Percentiles rank a stretch among this genome's conserved stretches.
phyloP scores from a whole-genome alignment of 2,797 vertebrate genomes.

The Catharus ustulatus region DNA sequence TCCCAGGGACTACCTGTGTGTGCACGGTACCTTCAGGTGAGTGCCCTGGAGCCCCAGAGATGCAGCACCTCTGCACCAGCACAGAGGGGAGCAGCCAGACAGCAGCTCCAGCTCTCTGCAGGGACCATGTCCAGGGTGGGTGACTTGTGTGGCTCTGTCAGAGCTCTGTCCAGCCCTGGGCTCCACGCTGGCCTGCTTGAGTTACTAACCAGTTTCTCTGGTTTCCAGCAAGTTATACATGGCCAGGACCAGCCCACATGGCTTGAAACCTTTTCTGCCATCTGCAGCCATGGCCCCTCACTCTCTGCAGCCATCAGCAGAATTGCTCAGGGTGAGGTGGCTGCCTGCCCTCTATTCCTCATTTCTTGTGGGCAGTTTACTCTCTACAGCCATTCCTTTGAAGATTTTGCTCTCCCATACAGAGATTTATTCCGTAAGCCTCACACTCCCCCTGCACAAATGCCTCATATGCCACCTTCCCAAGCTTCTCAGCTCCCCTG shows the following conservation, averaged over 20 bases:
- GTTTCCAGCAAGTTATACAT: neutral
- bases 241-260: neutral
- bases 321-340: neutral
- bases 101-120: neutral
- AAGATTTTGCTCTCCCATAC: neutral
- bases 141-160: neutral
- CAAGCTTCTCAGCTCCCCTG: neutral
- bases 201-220: neutral
- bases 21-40: neutral
- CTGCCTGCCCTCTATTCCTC: neutral
- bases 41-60: neutral
- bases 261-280: neutral
- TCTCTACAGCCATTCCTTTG: neutral
- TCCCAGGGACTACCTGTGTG: neutral
- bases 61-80: neutral
- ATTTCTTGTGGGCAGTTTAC: neutral
- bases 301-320: neutral
- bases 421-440: neutral
- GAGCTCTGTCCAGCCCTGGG: neutral
- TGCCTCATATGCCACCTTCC: neutral
- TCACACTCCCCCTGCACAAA: neutral
- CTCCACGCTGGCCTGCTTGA: neutral
- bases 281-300: neutral
- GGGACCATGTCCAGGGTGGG: neutral
- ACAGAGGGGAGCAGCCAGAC: neutral